Evolutionary conservation across 1,140 invertebrate species (phyloP).

Genomic region (Venustaconcha ellipsiformis): DNA sequence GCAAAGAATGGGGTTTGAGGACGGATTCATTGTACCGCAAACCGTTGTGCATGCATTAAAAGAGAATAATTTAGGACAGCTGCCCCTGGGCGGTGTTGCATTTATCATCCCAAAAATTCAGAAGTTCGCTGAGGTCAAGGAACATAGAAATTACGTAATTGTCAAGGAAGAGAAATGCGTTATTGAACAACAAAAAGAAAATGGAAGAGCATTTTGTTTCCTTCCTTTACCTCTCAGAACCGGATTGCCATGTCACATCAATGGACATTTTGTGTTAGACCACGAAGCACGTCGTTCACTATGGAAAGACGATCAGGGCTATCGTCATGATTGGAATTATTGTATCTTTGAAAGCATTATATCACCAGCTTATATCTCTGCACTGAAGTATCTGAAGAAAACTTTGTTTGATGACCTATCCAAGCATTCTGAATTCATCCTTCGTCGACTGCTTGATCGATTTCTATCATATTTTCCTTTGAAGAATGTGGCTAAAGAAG

Average conservation of each 20-base stretch:
- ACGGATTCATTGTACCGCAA: constrained; percentile 5
- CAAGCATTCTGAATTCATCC: neutral
- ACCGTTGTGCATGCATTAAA: constrained; percentile 25
- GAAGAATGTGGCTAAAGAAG: neutral
- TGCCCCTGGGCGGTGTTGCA: constrained; percentile 53
- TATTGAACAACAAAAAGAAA: neutral
- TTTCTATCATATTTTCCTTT: constrained; percentile 34
- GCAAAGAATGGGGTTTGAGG: constrained; percentile 38
- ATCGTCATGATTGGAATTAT: constrained; percentile 50
- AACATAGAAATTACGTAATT: neutral
- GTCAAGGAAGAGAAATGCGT: neutral
- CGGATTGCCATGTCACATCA: constrained; percentile 49
- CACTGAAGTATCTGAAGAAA: constrained; percentile 21
- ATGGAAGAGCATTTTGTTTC: constrained; percentile 47
- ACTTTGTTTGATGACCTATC: neutral
- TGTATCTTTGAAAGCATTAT: constrained; percentile 37
- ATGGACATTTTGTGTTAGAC: constrained; percentile 60
- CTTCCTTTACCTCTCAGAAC: constrained; percentile 53
- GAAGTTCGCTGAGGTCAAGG: neutral
- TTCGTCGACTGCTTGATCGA: constrained; percentile 2
- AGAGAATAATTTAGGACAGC: constrained; percentile 25
- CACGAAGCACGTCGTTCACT: constrained; percentile 49
- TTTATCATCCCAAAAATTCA: constrained; percentile 9
- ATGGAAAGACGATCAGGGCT: constrained; percentile 29
- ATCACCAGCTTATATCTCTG: constrained; percentile 38